Conservation (phyloP, 2,888 invertebrate species). For the Tetranychus piercei region DNA sequence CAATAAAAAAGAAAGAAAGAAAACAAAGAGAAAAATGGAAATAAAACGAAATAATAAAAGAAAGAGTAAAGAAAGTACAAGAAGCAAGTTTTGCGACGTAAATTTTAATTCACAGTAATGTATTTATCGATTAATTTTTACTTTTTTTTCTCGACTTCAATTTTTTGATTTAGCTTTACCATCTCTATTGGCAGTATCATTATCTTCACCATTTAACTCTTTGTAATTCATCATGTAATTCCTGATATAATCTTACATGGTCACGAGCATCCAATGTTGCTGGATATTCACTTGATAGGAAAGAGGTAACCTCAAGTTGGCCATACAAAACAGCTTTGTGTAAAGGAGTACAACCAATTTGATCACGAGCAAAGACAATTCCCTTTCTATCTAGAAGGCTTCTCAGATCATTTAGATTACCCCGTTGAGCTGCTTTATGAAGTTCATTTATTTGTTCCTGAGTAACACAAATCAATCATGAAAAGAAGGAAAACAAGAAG, state of each 20-base stretch:
- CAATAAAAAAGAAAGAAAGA: too few relatives aligned
- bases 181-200: too few relatives aligned
- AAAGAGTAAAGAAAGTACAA: too few relatives aligned
- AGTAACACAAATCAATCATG: constrained; percentile 3
- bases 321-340: constrained; percentile 33
- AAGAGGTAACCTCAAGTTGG: constrained; percentile 32
- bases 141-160: too few relatives aligned
- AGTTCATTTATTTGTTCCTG: constrained; percentile 33
- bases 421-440: constrained; percentile 34
- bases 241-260: constrained; percentile 27
- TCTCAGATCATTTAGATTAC: constrained; percentile 36
- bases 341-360: constrained; percentile 29
- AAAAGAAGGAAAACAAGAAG: neutral
- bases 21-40: too few relatives aligned
- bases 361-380: constrained; percentile 33
- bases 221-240: too few relatives aligned
- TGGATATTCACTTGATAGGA: constrained; percentile 33
- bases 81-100: too few relatives aligned
- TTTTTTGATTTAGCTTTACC: too few relatives aligned
- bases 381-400: constrained; percentile 38
- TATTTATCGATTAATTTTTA: too few relatives aligned
- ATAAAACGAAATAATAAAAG: too few relatives aligned
- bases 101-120: too few relatives aligned
- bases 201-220: too few relatives aligned
- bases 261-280: constrained; percentile 33